Evolutionary conservation across 2,797 vertebrate genomes (phyloP).

Genomic region (Oreortyx pictus): DNA sequence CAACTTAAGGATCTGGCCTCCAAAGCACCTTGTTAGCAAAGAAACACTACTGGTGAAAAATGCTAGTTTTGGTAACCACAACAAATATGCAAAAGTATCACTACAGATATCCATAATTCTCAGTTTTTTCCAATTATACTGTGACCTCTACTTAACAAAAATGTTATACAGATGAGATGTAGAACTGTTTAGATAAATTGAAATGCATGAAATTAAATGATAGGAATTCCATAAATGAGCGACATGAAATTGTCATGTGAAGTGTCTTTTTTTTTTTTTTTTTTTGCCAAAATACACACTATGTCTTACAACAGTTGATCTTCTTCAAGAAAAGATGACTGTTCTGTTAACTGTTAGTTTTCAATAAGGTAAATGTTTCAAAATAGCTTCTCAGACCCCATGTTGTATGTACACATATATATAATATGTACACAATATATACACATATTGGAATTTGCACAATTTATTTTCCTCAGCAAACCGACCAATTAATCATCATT

Average conservation of each 20-base stretch:
- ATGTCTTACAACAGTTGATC: neutral
- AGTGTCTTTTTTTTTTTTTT: neutral
- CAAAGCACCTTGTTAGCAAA: neutral
- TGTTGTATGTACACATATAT: neutral
- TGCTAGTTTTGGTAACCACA: neutral
- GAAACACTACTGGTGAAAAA: neutral
- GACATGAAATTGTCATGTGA: neutral
- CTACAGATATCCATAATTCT: neutral
- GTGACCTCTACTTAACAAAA: neutral
- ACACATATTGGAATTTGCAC: neutral
- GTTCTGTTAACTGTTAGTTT: neutral
- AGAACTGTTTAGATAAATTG: neutral
- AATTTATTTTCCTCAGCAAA: neutral
- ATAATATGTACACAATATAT: too few relatives aligned
- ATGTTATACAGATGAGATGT: neutral
- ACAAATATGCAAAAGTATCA: neutral
- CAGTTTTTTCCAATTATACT: neutral
- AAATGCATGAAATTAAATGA: neutral
- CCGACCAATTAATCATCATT: neutral
- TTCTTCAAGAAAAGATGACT: neutral
- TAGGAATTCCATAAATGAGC: neutral
- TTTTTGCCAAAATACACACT: neutral
- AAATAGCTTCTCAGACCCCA: neutral
- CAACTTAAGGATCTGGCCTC: neutral
- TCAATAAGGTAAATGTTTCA: slow-evolving; percentile 17